Base-by-base conservation (phyloP, 2,888 invertebrate genomes). In the Leucozona laternaria region DNA sequence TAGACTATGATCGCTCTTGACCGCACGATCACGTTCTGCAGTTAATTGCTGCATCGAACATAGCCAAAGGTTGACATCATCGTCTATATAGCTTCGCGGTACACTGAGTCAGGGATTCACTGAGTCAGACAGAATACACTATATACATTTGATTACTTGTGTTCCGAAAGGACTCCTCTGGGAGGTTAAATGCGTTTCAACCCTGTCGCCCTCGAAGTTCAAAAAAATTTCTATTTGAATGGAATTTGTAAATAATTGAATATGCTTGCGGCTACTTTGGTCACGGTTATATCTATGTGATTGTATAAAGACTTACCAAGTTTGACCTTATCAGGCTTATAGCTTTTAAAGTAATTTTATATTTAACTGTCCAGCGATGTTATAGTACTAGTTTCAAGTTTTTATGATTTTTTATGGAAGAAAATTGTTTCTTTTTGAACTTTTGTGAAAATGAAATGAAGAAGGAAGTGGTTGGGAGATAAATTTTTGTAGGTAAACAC, bases 21-120 rank as follows among this genome's bases (percentile, higher is more conserved):
- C 86, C 86, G 86, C 86, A 86, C 86, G 86, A 86, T 86, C 86
- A 86, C 86, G 86, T 82, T 86, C 82, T 66, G 64, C n/a, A 86
- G 86, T 86, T 86, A 86, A 86, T 86, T 86, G 86, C 78, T 79
- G 86, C 75, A 82, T 86, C 78, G 78, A 86, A 86, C 82, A 86
- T 86, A 86, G 86, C 86, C 85, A 86, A 86, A 86, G 81, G 86
- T 86, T 86, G 86, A 86, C 86, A 86, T 79, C 60, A 81, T 81
- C 70, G 64, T 77, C 57, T 78, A 50, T 72, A 48, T 66, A 72
- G 62, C 60, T 40, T 40, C 4, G 17, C 7, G 11, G 28, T 28
- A 7, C 17, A 31, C 5, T 45, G 13, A 8, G 4, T 70, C 76
- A 71, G 68, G 40, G 15, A 81, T 77, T 80, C 50, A 48, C 72